These are phyloP conservation scores for Laterallus jamaicensis DNA, from an alignment of 2,113 vertebrate species.

Conservation along the genomic window DNA sequence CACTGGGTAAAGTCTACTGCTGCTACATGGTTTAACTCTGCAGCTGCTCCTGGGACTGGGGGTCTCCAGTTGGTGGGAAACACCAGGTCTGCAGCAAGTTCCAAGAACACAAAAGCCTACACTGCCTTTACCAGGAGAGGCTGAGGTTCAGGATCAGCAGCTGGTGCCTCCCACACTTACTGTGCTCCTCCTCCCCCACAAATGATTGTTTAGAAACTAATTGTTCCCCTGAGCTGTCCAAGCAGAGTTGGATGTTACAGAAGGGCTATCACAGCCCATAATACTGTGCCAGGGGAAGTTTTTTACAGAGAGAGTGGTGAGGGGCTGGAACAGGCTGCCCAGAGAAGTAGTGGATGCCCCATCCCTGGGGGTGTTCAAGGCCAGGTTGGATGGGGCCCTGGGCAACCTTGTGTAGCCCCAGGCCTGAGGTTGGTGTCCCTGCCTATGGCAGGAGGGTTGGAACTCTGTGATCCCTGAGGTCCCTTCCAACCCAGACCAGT, in stretches of 20 bases:
- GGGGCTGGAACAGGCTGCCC: no score
- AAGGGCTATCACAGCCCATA: neutral
- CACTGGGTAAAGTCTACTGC: neutral
- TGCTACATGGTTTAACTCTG: no score
- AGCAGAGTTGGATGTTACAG: neutral
- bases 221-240: neutral
- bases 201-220: neutral
- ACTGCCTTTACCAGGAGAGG: neutral
- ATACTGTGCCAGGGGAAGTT: neutral
- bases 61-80: neutral
- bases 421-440: no score
- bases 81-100: neutral
- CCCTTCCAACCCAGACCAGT: no score
- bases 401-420: no score
- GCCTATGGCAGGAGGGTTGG: no score
- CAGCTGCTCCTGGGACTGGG: neutral
- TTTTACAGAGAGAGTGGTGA: no score
- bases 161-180: neutral
- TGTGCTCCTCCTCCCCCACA: neutral
- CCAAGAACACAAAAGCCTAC: neutral
- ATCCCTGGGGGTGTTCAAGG: no score
- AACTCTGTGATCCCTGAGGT: no score
- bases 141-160: neutral
- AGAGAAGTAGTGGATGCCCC: no score
- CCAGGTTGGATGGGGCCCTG: no score